Evolutionary conservation across 1,140 invertebrate species (phyloP), one percentile per base, ranked within the genome.

Genomic region (Drosophila kurseongensis): DNA sequence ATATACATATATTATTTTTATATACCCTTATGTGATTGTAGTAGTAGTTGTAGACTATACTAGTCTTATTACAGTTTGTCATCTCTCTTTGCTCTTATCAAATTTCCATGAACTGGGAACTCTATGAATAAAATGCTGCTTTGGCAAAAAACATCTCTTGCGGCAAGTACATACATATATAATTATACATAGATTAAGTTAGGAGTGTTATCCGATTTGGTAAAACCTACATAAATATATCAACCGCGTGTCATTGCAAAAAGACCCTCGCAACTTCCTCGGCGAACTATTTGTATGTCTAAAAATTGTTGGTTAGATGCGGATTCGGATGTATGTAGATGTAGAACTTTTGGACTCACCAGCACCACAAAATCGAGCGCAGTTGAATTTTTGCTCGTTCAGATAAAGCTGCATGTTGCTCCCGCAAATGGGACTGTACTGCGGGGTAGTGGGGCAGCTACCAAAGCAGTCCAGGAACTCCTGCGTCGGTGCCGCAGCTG

Each of bases 371-470:
- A 58, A 51, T 47, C 90, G 81, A 0, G 95, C 94, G 80, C 95
- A 96, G 8, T 92, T 75, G 5, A 96, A 91, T 57, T 86, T 93
- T 58, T 94, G 94, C 14, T 92, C 85, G 90, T 96, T 96, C 1
- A 79, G 74, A 75, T 96, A 97, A 0, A 94, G 93, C 8, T 94
- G 89, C 5, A 92, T 91, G 73, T 97, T 94, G 2, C 94, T 92
- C 5, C 95, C 96, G 81, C 96, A 97, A 5, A 97, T 94, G 32
- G 96, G 96, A 90, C 94, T 95, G 75, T 95, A 96, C 72, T 96
- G 93, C 0, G 92, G 73, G 1, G 95, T 95, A 0, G 93, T 92
- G 50, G 93, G 92, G 68, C 94, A 95, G 0, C 58, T 59, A 2
- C 60, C 81, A 5, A 94, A 84, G 73, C 94, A 95, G 10, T 83